A percentile compares a stretch with the other conserved stretches of the same genome.
phyloP scores from a whole-genome alignment of 2,888 invertebrate genomes.

The Abrostola triplasia region DNA sequence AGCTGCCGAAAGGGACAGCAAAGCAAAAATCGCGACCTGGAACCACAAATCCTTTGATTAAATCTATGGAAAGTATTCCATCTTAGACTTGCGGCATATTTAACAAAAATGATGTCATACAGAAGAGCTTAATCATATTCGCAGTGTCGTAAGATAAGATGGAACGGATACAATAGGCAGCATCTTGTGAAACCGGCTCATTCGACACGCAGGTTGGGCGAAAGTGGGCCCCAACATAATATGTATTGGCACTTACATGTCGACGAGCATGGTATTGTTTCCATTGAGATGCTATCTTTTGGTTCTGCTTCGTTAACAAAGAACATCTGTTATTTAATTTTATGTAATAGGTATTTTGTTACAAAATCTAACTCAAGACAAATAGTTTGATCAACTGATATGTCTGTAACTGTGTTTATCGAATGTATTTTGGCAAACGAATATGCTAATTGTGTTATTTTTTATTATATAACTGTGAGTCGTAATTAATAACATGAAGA shows the following conservation, averaged over 20 bases:
- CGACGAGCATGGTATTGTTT: conserved; percentile 75
- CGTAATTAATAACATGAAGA: conserved; percentile 28
- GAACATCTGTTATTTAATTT: conserved; percentile 43
- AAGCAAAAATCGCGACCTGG: conserved; percentile 77
- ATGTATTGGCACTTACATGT: conserved; percentile 75
- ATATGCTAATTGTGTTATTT: conserved; percentile 31
- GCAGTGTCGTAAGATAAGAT: conserved; percentile 83
- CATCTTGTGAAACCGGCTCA: conserved; percentile 81
- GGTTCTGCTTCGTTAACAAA: conserved; percentile 70
- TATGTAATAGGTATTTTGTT: conserved; percentile 42
- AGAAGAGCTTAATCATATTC: conserved; percentile 86
- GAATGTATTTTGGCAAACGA: conserved; percentile 34
- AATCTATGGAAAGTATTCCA: conserved; percentile 18
- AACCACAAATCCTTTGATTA: conserved; percentile 55
- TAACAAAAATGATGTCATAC: conserved; percentile 76
- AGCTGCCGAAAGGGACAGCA: conserved; percentile 79
- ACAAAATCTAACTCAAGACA: conserved; percentile 37
- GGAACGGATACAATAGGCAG: conserved; percentile 84
- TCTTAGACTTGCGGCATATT: conserved; percentile 45
- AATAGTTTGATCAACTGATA: conserved; percentile 20
- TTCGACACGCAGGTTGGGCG: conserved; percentile 84
- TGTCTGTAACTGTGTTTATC: conserved; percentile 23
- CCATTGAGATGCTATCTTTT: conserved; percentile 74
- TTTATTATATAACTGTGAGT: conserved; percentile 35
- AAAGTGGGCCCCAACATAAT: conserved; percentile 79